Base-by-base conservation (phyloP, 2,888 invertebrate species). In the Globia sparganii region DNA sequence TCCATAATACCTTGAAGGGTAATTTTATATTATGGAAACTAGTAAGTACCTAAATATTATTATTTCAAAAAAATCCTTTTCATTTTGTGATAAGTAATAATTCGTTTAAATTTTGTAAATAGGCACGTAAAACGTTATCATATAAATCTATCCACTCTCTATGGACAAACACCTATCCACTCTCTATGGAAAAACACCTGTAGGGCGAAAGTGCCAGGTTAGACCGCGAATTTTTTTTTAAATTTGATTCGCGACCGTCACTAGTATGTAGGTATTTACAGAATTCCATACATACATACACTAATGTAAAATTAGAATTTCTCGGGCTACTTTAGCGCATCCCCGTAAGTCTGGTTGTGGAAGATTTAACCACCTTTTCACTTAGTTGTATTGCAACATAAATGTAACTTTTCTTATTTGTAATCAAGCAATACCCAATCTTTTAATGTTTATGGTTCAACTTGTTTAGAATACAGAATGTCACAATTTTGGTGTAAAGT, bases 1-100 rank as follows among this genome's bases (percentile, higher is more conserved):
- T 77, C 53, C 49, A 74, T 53, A 82, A 84, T 87, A 86, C 77
- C 78, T 68, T 59, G 9, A 61, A 74, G 15, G 81, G 72, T 86
- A 87, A 86, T 79, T 64, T 73, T 40, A 62, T 79, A 87, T 87
- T 87, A 84, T 76, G 64, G 70, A 81, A 62, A 75, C 77, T 84
- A 70, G 37, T 72, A 62, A 66, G 62, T 58, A 67, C 15, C 15
- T 37, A 15, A 25, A 43, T 43, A 43, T 9, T 43, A 13, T 13
- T n/a, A 53, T 11, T n/a, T 1, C 4, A 31, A 9, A 34, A 40
- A 31, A n/a, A 9, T 13, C 28, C 1, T 9, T 34, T 49, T 25
- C 0, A 15, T n/a, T 72, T 13, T 71, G 28, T 79, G 11, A 13
- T 49, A n/a, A 18, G 9, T 28, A 31, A 59, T 6, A 40, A 31